These are phyloP conservation scores for Lepus europaeus DNA, from an alignment of 2,113 vertebrate species.

Conservation along the genomic window DNA sequence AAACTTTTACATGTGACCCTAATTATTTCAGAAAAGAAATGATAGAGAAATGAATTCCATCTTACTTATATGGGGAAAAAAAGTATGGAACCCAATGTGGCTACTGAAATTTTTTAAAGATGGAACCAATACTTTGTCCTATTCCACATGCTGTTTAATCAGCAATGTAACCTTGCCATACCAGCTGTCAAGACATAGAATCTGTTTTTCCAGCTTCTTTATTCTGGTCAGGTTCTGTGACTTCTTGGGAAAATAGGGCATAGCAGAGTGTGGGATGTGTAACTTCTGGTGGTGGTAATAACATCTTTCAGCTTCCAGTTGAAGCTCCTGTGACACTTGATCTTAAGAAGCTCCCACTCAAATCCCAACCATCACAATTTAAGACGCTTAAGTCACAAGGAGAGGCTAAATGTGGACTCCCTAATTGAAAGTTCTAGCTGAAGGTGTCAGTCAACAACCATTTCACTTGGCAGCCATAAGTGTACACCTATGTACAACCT, in stretches of 20 bases:
- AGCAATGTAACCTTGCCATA: not conserved
- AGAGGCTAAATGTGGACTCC: not conserved
- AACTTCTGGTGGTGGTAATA: not conserved
- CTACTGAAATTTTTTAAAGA: not conserved
- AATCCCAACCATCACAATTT: not conserved
- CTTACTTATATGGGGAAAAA: slow-evolving; percentile 8
- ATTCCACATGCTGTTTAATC: not conserved
- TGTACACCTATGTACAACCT: not conserved
- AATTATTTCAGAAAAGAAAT: slow-evolving; percentile 27
- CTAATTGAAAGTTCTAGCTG: not conserved
- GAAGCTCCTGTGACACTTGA: not conserved
- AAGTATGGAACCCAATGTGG: not conserved
- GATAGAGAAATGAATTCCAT: slow-evolving; percentile 26
- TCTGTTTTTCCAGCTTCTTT: not conserved
- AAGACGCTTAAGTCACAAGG: not conserved
- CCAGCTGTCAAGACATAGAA: not conserved
- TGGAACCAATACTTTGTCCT: not conserved
- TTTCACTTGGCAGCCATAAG: not conserved
- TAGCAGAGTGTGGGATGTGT: not conserved
- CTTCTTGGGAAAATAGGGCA: not conserved
- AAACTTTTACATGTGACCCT: not conserved
- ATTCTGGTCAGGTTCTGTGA: not conserved
- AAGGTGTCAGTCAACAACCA: not conserved
- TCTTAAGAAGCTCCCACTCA: not conserved
- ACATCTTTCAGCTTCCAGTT: not conserved